phyloP scores from a whole-genome alignment of 2,797 vertebrate species.

The Helostoma temminkii region DNA sequence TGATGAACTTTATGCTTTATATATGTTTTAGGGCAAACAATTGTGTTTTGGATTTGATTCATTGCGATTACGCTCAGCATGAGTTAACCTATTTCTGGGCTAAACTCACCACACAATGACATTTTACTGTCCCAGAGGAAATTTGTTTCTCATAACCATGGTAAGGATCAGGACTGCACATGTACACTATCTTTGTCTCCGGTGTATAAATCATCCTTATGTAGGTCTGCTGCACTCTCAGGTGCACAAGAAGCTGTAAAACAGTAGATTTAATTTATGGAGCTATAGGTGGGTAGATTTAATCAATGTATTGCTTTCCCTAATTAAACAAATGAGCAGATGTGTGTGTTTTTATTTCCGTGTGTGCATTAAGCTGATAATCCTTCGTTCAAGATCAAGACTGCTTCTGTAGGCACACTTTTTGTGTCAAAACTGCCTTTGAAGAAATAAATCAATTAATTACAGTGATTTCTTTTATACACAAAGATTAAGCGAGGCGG shows the following conservation, averaged over 20 bases:
- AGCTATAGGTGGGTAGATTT: slow-evolving; percentile 26
- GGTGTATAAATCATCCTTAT: slow-evolving; percentile 37
- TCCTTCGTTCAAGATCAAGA: slow-evolving; percentile 13
- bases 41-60: slow-evolving; percentile 25
- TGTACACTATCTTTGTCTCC: slow-evolving; percentile 14
- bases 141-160: slow-evolving; percentile 39
- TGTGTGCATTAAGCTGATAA: slow-evolving; percentile 45
- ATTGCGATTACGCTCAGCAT: slow-evolving; percentile 13
- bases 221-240: slow-evolving; percentile 22
- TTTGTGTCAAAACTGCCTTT: neutral
- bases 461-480: too few species aligned
- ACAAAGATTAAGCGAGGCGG: too few species aligned
- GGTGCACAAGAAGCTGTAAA: neutral
- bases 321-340: slow-evolving; percentile 51
- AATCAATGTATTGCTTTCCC: slow-evolving; percentile 38
- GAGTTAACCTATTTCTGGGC: slow-evolving; percentile 31
- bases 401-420: slow-evolving; percentile 3
- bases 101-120: slow-evolving; percentile 10
- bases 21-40: slow-evolving; percentile 11
- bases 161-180: neutral
- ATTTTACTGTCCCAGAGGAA: slow-evolving; percentile 42
- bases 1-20: neutral
- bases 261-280: neutral
- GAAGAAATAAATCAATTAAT: too few species aligned
- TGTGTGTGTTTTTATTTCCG: slow-evolving; percentile 5